phyloP scores from a whole-genome alignment of 2,113 vertebrate genomes.

The Porphyrio hochstetteri region DNA sequence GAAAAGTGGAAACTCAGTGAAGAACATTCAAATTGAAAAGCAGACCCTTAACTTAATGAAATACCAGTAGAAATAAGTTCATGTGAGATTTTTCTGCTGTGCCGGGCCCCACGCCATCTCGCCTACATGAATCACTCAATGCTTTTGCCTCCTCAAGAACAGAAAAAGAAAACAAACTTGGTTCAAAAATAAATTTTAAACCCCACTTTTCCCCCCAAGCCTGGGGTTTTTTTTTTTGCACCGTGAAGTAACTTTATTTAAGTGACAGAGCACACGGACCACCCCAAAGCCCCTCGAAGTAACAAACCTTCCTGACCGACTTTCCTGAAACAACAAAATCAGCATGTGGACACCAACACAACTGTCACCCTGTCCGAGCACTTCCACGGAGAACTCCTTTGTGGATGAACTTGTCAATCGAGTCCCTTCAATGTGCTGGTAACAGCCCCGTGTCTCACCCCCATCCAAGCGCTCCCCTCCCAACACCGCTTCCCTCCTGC shows the following conservation, averaged over 20 bases:
- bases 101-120: neutral
- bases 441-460: rapidly evolving
- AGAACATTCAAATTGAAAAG: neutral
- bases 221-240: neutral
- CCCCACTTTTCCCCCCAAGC: neutral
- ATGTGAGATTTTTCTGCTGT: neutral
- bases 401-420: rapidly evolving
- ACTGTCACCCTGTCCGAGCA: neutral
- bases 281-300: rapidly evolving
- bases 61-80: neutral
- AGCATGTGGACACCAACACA: neutral
- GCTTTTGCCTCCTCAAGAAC: neutral
- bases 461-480: rapidly evolving
- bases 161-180: neutral
- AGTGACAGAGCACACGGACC: neutral
- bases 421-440: neutral
- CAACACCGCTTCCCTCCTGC: rapidly evolving
- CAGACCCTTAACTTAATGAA: neutral
- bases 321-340: neutral
- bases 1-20: neutral
- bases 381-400: neutral
- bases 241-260: neutral
- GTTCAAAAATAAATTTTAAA: neutral
- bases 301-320: neutral
- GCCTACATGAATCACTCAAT: neutral